A percentile compares a stretch with the other conserved stretches of the same genome.
Conservation (phyloP, 2,113 vertebrate species). For the Python bivittatus region DNA sequence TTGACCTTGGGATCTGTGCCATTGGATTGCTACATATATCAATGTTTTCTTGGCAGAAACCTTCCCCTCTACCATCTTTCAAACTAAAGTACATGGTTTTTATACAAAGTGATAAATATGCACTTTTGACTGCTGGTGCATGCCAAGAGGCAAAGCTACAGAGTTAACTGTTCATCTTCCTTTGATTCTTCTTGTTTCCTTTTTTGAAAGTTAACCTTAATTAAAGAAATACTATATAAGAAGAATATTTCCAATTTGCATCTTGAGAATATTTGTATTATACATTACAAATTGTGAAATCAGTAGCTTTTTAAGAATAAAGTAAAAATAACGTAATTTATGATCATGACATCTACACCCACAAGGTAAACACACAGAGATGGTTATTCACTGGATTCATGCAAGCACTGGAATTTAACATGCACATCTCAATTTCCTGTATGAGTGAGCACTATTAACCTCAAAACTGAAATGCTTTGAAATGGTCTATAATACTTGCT, state of each 20-base stretch:
- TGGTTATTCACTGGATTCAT: not conserved
- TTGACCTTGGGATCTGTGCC: constrained; percentile 48
- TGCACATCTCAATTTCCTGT: not conserved
- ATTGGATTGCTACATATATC: constrained; percentile 55
- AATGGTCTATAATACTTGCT: not conserved
- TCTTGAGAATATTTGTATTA: not conserved
- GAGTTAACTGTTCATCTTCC: constrained; percentile 41
- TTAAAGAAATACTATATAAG: constrained; percentile 20
- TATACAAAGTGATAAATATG: constrained; percentile 53
- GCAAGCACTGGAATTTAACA: not conserved
- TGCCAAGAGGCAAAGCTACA: constrained; percentile 57
- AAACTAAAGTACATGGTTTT: constrained; percentile 49
- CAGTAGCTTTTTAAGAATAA: constrained; percentile 14
- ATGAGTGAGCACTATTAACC: not conserved
- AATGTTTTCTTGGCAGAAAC: constrained; percentile 55
- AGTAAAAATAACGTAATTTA: not conserved
- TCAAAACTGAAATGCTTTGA: not conserved
- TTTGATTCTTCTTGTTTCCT: constrained; percentile 29
- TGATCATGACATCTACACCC: not conserved
- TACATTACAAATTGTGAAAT: not conserved
- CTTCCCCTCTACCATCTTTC: constrained; percentile 44
- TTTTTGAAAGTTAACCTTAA: constrained; percentile 35
- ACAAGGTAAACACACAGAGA: not conserved
- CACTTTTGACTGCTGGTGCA: constrained; percentile 51
- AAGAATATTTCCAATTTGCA: not conserved